Percentiles rank a stretch among this genome's conserved stretches.
phyloP scores from a whole-genome alignment of 2,888 invertebrate species.

The Apodemia zela region DNA sequence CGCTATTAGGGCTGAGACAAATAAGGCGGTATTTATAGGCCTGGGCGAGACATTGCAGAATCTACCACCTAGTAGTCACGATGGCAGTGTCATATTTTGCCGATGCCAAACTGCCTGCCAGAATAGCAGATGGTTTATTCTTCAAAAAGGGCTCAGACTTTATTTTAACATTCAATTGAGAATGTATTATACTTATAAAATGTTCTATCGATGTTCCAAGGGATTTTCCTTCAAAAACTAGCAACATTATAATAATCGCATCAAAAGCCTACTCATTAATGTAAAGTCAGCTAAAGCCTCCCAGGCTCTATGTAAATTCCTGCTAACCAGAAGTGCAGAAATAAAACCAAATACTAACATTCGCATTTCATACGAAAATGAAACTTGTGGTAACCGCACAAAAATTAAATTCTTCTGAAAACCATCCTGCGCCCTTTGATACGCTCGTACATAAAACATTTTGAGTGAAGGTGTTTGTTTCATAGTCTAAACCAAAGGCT shows the following conservation, averaged over 20 bases:
- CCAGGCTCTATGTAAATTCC: conserved; percentile 14
- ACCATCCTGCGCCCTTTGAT: neutral
- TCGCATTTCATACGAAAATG: neutral
- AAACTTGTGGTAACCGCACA: neutral
- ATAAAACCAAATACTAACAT: conserved; percentile 8
- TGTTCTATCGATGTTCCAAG: neutral
- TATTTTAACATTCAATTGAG: too few relatives aligned
- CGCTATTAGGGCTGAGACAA: too few relatives aligned
- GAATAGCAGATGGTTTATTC: too few relatives aligned
- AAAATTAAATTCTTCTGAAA: neutral
- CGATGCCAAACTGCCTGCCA: too few relatives aligned
- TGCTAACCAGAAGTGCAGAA: conserved; percentile 12
- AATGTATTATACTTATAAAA: neutral
- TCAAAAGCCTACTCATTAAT: conserved; percentile 14
- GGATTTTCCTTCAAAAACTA: neutral
- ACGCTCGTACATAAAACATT: conserved; percentile 1
- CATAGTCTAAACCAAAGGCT: neutral
- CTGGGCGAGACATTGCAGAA: too few relatives aligned
- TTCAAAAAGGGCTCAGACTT: too few relatives aligned
- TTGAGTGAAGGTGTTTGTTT: conserved; percentile 6
- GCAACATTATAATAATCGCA: conserved; percentile 14
- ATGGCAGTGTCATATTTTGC: too few relatives aligned
- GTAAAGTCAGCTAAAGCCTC: conserved; percentile 11
- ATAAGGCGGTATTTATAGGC: too few relatives aligned
- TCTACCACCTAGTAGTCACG: too few relatives aligned